Evolutionary conservation across 2,888 invertebrate genomes (phyloP), one percentile per base, ranked within the genome.

Genomic region (Standfussiana lucernea): DNA sequence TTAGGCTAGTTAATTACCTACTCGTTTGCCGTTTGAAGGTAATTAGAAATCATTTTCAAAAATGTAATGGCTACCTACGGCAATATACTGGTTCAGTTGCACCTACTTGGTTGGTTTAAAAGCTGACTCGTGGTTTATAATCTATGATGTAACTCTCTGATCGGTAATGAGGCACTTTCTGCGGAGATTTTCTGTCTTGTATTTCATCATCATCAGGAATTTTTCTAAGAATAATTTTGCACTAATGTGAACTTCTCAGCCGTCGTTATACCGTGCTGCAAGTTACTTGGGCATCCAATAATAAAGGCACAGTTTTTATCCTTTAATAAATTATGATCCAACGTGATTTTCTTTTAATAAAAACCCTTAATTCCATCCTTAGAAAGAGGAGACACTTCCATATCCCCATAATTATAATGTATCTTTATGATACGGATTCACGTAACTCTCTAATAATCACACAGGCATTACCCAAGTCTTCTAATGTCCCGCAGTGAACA

Each of bases 401-500:
- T 81, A 80, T 82, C 56, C 62, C 40, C 69, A 69, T 84, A 79
- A 88, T 84, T 83, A 79, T 80, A 80, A 77, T 47, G 77, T 85
- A 85, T 50, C 74, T 86, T 79, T 83, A 79, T 83, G 79, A 83
- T 82, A 86, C 70, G 61, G 75, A 86, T 87, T 86, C 84, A 90
- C 90, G 87, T 91, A 91, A 92, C 90, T 89, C 86, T 88, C 74
- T 82, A 80, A 90, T 93, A 93, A 94, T 91, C 91, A 92, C 89
- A 92, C 88, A 93, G 89, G 91, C 93, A 92, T 92, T 93, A 83
- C 80, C 79, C 86, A 86, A 88, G 88, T 90, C 91, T 89, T 92
- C 92, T 95, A 95, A 95, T 95, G 93, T 91, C 93, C 92, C 93
- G 90, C 90, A 83, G 92, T 85, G 92, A 80, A 86, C 82, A 83